Evolutionary conservation across 1,140 invertebrate species (phyloP).

Genomic region (Drosophila trapezifrons): DNA sequence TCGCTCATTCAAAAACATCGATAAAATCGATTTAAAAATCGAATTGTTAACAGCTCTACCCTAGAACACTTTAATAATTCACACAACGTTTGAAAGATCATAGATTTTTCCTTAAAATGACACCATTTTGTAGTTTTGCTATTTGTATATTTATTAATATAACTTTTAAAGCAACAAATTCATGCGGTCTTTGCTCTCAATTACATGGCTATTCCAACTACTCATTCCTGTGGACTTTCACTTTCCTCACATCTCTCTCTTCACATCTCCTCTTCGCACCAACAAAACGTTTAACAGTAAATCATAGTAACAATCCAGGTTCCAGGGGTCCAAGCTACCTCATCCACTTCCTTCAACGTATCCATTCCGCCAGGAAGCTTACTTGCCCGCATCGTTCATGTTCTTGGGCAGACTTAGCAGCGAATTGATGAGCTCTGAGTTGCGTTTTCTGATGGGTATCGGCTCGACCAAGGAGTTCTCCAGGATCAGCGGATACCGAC

Average conservation of each 20-base stretch:
- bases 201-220: conserved; percentile 27
- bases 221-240: conserved; percentile 20
- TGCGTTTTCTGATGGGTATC: conserved; percentile 86
- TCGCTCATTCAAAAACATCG: too few species aligned
- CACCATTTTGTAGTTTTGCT: conserved; percentile 5
- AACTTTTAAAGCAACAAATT: conserved; percentile 47
- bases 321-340: conserved; percentile 20
- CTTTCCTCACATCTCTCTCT: conserved; percentile 6
- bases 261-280: conserved; percentile 11
- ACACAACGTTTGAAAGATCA: not conserved
- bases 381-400: conserved; percentile 89
- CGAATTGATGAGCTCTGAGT: conserved; percentile 90
- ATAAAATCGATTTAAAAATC: too few species aligned
- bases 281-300: conserved; percentile 12
- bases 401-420: conserved; percentile 89
- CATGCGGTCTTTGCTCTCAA: conserved; percentile 35
- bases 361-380: conserved; percentile 17
- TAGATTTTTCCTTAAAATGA: not conserved
- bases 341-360: not conserved
- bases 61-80: not conserved
- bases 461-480: conserved; percentile 57
- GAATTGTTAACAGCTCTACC: too few species aligned
- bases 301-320: conserved; percentile 20
- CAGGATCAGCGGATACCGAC: conserved; percentile 64
- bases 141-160: conserved; percentile 31